Percentiles rank a stretch among this genome's conserved stretches.
Conservation (phyloP, 2,113 vertebrate genomes). For the Lepidothrix coronata region DNA sequence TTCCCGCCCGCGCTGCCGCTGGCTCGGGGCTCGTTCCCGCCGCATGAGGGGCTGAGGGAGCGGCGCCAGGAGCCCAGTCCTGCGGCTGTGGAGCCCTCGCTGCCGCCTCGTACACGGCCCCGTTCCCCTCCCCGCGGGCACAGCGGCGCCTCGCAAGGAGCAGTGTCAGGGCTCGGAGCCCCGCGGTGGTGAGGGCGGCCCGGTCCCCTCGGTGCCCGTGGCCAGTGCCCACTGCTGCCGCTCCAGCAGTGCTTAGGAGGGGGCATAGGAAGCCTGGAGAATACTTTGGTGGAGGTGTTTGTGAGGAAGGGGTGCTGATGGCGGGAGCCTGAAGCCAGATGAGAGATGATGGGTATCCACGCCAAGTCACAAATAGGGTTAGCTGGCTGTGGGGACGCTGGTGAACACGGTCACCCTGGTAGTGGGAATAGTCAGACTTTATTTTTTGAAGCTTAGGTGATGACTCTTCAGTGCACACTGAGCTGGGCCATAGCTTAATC, state of each 20-base stretch:
- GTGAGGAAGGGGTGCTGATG: too few relatives aligned
- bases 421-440: too few relatives aligned
- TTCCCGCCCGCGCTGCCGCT: not conserved
- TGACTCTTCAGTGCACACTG: too few relatives aligned
- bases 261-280: too few relatives aligned
- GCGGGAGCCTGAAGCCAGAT: not conserved
- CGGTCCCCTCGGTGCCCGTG: accelerated
- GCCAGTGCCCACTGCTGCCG: accelerated
- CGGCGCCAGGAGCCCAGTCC: accelerated
- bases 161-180: accelerated
- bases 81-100: too few relatives aligned
- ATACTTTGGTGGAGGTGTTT: accelerated
- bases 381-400: not conserved
- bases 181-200: not conserved
- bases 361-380: accelerated
- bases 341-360: accelerated
- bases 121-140: accelerated
- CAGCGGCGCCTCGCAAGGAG: too few relatives aligned
- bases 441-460: accelerated
- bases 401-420: accelerated
- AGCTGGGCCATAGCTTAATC: not conserved
- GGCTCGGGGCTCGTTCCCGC: not conserved
- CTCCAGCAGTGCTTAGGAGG: not conserved
- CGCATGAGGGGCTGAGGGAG: not conserved
- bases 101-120: accelerated